A percentile compares a stretch with the other conserved stretches of the same genome.
Evolutionary conservation across 1,140 invertebrate species (phyloP).

Genomic region (Oscheius sp.): DNA sequence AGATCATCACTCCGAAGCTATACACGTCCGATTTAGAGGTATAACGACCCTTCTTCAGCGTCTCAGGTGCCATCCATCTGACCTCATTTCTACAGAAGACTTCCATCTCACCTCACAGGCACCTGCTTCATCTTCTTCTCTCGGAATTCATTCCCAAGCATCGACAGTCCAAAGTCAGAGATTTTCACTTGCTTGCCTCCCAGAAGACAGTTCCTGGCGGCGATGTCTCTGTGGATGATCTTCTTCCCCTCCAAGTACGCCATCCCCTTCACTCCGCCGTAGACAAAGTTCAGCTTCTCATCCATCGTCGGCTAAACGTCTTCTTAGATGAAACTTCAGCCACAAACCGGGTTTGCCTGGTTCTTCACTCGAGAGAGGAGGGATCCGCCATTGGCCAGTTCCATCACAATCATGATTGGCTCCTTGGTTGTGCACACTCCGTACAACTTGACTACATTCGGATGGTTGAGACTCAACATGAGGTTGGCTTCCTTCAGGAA

Average conservation of each 20-base stretch:
- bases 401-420: slow-evolving; percentile 37
- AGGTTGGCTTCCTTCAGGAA: slow-evolving; percentile 21
- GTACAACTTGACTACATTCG: slow-evolving; percentile 15
- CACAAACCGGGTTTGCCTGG: slow-evolving; percentile 1
- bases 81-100: neutral
- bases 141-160: slow-evolving; percentile 7
- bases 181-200: slow-evolving; percentile 16
- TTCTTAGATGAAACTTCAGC: no score
- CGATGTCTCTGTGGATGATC: slow-evolving; percentile 72
- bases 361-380: slow-evolving; percentile 17
- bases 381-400: slow-evolving; percentile 20
- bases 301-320: slow-evolving; percentile 16
- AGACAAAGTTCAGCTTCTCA: slow-evolving; percentile 20
- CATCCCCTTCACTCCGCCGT: slow-evolving; percentile 11
- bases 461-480: slow-evolving; percentile 13
- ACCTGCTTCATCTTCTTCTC: slow-evolving; percentile 61
- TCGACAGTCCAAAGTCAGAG: slow-evolving; percentile 29
- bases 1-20: slow-evolving; percentile 66
- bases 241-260: slow-evolving; percentile 15
- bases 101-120: slow-evolving; percentile 67
- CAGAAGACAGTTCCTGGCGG: slow-evolving; percentile 75
- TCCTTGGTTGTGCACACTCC: slow-evolving; percentile 17
- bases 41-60: slow-evolving; percentile 86
- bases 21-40: slow-evolving; percentile 86
- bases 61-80: slow-evolving; percentile 89